A percentile compares a stretch with the other conserved stretches of the same genome.
phyloP scores from a whole-genome alignment of 2,888 invertebrate species.

The Heliconius cydno region DNA sequence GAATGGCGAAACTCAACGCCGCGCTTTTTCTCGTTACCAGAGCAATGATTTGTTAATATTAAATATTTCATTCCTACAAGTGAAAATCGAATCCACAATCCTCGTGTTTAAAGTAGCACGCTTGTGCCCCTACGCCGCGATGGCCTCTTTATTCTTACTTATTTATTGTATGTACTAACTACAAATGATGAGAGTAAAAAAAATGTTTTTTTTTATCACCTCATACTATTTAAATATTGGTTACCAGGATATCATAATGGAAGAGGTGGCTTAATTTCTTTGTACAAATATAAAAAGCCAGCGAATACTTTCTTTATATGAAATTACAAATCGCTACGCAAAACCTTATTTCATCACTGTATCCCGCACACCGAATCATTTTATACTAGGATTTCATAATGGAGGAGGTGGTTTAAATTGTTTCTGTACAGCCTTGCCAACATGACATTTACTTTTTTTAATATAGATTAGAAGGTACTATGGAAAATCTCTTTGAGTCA shows the following conservation, averaged over 20 bases:
- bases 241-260: background rate
- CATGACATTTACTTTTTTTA: background rate
- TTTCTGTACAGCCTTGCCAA: background rate
- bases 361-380: background rate
- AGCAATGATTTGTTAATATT: too few relatives aligned
- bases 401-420: background rate
- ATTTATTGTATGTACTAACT: too few relatives aligned
- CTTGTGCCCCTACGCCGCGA: too few relatives aligned
- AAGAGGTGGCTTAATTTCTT: background rate
- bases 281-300: background rate
- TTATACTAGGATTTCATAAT: background rate
- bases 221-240: background rate
- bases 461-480: background rate
- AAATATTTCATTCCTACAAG: too few relatives aligned
- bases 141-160: too few relatives aligned
- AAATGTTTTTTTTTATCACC: background rate
- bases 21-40: background rate
- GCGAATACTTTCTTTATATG: background rate
- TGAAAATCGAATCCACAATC: too few relatives aligned
- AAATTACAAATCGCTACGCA: background rate
- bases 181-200: too few relatives aligned
- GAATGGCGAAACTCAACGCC: background rate
- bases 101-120: too few relatives aligned
- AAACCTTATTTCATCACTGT: background rate
- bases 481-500: background rate